These are phyloP conservation scores for Gadopsis bispinosus DNA, from an alignment of 2,797 vertebrate species.

Conservation along the genomic window DNA sequence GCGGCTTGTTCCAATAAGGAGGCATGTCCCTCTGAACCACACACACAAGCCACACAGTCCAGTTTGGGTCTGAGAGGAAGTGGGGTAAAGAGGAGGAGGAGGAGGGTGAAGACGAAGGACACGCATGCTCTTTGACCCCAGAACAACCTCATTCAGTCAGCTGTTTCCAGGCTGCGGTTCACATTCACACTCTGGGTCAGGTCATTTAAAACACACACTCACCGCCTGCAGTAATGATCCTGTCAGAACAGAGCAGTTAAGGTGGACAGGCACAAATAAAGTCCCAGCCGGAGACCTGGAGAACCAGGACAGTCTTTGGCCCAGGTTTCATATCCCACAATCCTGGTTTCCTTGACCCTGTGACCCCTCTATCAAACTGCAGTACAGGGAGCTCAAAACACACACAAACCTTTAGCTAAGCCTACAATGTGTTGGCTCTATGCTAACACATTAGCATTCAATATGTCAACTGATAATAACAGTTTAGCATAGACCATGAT, in stretches of 20 bases:
- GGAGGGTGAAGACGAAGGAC: neutral
- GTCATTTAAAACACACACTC: conserved; percentile 23
- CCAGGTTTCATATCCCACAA: conserved; percentile 35
- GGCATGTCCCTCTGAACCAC: conserved; percentile 27
- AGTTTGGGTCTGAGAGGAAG: conserved; percentile 54
- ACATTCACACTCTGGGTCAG: neutral
- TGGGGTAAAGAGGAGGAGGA: conserved; percentile 22
- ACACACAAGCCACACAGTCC: conserved; percentile 30
- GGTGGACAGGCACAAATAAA: conserved; percentile 44
- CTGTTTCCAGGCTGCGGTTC: conserved; percentile 12
- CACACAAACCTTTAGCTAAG: too few relatives aligned
- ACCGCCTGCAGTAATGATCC: conserved; percentile 14
- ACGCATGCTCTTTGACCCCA: conserved; percentile 62
- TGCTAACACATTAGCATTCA: neutral
- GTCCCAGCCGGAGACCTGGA: conserved; percentile 23
- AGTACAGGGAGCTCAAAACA: neutral
- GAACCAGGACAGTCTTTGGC: conserved; percentile 41
- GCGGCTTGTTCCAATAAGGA: conserved; percentile 50
- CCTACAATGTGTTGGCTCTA: neutral
- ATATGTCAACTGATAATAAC: neutral
- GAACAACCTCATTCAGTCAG: conserved; percentile 34
- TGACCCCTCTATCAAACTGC: neutral
- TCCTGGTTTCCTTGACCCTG: neutral
- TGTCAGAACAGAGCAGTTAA: neutral
- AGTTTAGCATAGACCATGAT: too few relatives aligned